phyloP scores from a whole-genome alignment of 92 coral and sea anemone species.

The Virgularia gustaviana region DNA sequence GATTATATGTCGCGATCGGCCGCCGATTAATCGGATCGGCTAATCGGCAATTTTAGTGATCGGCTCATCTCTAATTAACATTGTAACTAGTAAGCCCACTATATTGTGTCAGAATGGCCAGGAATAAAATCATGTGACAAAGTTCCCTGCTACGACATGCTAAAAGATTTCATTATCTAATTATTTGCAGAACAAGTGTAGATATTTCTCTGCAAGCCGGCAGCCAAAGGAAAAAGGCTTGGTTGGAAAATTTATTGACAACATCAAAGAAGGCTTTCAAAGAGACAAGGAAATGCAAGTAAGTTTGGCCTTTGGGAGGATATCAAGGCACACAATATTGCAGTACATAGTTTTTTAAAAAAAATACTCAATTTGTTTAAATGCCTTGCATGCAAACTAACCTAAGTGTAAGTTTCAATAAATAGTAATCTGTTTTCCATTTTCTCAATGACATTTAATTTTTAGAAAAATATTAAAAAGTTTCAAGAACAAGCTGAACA shows the following conservation, averaged over 20 bases:
- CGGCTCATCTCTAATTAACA: too few species aligned
- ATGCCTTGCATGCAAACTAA: too few species aligned
- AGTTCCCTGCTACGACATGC: too few species aligned
- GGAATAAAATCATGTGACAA: too few species aligned
- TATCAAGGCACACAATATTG: too few species aligned
- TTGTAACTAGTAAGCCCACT: too few species aligned
- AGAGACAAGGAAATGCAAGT: constrained; percentile 98
- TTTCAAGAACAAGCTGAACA: constrained; percentile 85
- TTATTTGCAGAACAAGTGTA: neutral
- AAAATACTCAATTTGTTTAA: too few species aligned
- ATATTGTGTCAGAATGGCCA: neutral
- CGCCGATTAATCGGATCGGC: too few species aligned
- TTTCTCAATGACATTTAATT: neutral
- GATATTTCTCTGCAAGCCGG: constrained; percentile 58
- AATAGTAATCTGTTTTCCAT: neutral
- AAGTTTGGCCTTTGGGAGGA: neutral
- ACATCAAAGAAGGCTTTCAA: constrained; percentile 81
- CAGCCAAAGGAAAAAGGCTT: constrained; percentile 78
- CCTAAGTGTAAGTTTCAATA: neutral
- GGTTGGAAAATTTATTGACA: constrained; percentile 84
- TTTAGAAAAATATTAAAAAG: constrained; percentile 84
- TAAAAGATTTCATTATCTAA: neutral
- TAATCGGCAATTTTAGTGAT: too few species aligned
- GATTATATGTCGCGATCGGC: too few species aligned
- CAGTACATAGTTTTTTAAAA: neutral